Evolutionary conservation across 53 echinoderm and acorn worm species (phyloP), one percentile per base, ranked within the genome.

Genomic region (Zoroaster sp.): DNA sequence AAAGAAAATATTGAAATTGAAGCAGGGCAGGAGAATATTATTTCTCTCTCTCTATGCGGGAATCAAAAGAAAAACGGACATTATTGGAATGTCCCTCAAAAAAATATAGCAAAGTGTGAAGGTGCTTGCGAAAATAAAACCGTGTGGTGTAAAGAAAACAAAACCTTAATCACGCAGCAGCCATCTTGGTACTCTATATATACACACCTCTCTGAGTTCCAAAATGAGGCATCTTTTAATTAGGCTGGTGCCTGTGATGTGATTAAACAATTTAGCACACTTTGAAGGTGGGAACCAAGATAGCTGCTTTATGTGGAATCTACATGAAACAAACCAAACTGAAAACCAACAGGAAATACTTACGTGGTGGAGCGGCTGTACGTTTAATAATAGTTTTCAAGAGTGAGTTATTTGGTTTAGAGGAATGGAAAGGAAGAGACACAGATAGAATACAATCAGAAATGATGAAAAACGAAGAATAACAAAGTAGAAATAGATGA

Each of bases 331-430:
- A 59, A 25, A 85, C 35, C 23, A 51, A 69, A 69, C 38, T 25
- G 17, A n/a, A 14, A 36, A 20, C 35, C 7, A 36, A 39, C 7
- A 42, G 14, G 6, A 51, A 0, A 71, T 85, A 85, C 85, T 85
- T 85, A 85, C 85, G 72, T 85, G 85, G 85, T 21, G 69, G 85
- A 21, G 85, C 85, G 32, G 38, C 85, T 85, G 71, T 51, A 4
- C 38, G 45, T 31, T 85, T 46, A 71, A 45, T 71, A 71, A 85
- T 70, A 49, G 71, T 85, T 78, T 51, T 69, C 47, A 47, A 66
- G 68, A 40, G 59, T 66, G 68, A 68, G 67, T 81, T 66, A 85
- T 25, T 41, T 49, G 85, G 71, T 69, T 46, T 85, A 46, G 43
- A 37, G 81, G 81, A 42, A 36, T 21, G 68, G 66, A 51, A 51